Evolutionary conservation across 2,888 invertebrate species (phyloP).

Genomic region (Oithona nana): DNA sequence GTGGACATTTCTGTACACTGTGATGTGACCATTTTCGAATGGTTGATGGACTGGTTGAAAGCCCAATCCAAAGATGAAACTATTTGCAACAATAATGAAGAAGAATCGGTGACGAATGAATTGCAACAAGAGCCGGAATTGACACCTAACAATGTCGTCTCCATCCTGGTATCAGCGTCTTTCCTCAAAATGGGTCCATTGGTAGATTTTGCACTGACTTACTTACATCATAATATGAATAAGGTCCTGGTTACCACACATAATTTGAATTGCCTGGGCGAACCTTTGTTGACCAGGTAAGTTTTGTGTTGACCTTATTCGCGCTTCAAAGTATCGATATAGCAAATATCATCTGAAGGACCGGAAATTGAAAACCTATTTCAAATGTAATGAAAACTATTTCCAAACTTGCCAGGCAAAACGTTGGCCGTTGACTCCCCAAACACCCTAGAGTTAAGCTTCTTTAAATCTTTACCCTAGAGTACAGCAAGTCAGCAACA

Average conservation of each 20-base stretch:
- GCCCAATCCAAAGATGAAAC: conserved; percentile 23
- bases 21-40: conserved; percentile 85
- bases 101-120: background rate
- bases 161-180: conserved; percentile 79
- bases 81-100: background rate
- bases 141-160: conserved; percentile 69
- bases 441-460: no score
- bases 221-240: conserved; percentile 65
- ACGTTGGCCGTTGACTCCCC: no score
- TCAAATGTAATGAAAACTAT: no score
- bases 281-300: conserved; percentile 32
- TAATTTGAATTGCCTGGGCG: conserved; percentile 71
- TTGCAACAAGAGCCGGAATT: conserved; percentile 19
- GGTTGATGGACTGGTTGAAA: conserved; percentile 92
- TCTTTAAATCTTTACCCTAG: no score
- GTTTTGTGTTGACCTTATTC: conserved; percentile 8
- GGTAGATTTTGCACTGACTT: conserved; percentile 62
- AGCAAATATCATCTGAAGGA: background rate
- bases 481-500: no score
- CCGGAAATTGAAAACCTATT: no score
- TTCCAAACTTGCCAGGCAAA: no score
- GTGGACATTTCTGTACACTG: conserved; percentile 95
- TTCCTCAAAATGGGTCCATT: conserved; percentile 83
- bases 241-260: conserved; percentile 67
- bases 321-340: background rate